Percentiles rank a stretch among this genome's conserved stretches.
Conservation (phyloP, 1,140 invertebrate species). For the Dryas iulia region DNA sequence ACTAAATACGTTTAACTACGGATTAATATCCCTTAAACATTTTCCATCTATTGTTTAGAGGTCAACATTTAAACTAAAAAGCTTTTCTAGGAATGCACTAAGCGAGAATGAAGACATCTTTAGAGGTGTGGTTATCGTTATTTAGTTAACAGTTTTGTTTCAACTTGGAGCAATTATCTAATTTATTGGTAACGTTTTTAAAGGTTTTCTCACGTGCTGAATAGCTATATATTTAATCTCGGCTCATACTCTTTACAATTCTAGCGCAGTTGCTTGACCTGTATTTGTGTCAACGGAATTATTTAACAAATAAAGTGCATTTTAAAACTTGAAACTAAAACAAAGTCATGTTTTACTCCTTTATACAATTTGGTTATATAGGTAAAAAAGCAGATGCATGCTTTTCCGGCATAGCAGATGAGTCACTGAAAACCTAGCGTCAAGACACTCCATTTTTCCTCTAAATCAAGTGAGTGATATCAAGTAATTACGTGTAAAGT, state of each 20-base stretch:
- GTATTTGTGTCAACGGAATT: constrained; percentile 19
- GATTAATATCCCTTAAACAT: neutral
- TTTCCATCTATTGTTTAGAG: neutral
- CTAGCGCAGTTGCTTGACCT: constrained; percentile 23
- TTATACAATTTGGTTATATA: neutral
- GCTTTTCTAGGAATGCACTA: constrained; percentile 15
- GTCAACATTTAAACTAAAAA: neutral
- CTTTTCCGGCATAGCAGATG: too few relatives aligned
- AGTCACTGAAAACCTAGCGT: too few relatives aligned
- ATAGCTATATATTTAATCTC: constrained; percentile 22
- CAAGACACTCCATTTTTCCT: too few relatives aligned
- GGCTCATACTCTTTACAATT: constrained; percentile 23
- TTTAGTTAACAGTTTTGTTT: constrained; percentile 19
- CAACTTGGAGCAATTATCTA: constrained; percentile 20
- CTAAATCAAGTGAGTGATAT: too few relatives aligned
- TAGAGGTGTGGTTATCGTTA: constrained; percentile 17
- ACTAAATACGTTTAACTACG: neutral
- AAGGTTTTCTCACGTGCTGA: constrained; percentile 30
- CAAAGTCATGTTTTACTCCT: neutral
- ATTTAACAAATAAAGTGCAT: neutral
- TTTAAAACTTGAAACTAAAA: neutral
- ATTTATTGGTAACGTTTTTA: constrained; percentile 28
- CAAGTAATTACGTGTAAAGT: too few relatives aligned
- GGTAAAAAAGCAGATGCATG: too few relatives aligned
- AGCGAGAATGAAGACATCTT: constrained; percentile 22